phyloP scores from a whole-genome alignment of 2,113 vertebrate species.

The Echinops telfairi region DNA sequence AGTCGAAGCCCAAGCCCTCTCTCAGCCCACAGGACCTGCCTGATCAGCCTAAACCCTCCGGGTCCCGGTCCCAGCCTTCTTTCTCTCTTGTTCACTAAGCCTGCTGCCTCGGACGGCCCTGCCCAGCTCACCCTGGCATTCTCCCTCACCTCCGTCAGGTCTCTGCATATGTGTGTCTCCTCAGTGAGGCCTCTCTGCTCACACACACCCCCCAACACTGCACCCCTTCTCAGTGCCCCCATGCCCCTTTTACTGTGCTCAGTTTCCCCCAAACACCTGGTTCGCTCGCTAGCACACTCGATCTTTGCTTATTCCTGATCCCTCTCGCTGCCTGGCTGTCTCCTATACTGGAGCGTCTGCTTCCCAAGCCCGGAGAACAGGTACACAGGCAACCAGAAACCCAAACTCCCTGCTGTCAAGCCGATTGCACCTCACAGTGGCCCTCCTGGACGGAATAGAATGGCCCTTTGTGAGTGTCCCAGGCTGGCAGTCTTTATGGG shows the following conservation, averaged over 20 bases:
- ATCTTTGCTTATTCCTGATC: background rate
- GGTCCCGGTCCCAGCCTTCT: accelerated
- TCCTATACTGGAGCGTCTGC: background rate
- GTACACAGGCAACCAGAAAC: no score
- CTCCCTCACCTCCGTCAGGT: background rate
- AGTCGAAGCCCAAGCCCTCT: background rate
- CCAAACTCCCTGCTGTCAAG: no score
- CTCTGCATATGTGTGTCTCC: background rate
- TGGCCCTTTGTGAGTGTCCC: background rate
- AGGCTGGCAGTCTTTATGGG: no score
- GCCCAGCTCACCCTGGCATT: background rate
- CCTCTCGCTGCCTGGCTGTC: background rate
- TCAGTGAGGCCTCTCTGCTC: background rate
- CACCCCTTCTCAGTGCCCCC: no score
- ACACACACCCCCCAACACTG: background rate
- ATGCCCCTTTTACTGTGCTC: background rate
- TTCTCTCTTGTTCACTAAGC: accelerated
- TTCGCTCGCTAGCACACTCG: no score
- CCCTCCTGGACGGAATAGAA: no score
- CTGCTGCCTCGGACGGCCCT: background rate
- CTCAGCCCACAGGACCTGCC: background rate
- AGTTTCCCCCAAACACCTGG: background rate
- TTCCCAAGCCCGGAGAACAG: background rate
- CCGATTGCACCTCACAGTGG: no score
- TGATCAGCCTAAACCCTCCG: background rate